A percentile compares a stretch with the other conserved stretches of the same genome.
phyloP scores from a whole-genome alignment of 2,888 invertebrate genomes.

The Stenodera caucasica region DNA sequence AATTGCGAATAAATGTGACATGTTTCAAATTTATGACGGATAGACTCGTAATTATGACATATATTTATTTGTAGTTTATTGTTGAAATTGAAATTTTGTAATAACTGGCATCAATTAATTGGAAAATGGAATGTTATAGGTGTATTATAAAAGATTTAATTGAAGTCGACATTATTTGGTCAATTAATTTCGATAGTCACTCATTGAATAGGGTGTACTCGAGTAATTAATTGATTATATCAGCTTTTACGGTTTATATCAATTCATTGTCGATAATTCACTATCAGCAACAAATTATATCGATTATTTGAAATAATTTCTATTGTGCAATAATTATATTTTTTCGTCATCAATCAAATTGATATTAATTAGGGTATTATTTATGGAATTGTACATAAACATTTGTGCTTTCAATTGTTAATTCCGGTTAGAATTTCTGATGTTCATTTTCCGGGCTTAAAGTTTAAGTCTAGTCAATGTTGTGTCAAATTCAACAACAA shows the following conservation, averaged over 20 bases:
- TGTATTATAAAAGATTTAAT: slow-evolving; percentile 1
- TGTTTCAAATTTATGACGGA: slow-evolving; percentile 19
- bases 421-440: background rate
- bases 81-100: background rate
- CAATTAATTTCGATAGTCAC: slow-evolving; percentile 5
- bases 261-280: background rate
- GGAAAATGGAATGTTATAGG: slow-evolving; percentile 4
- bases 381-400: background rate
- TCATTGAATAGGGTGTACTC: background rate
- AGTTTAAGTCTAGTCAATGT: slow-evolving; percentile 25
- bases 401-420: background rate
- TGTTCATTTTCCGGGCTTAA: slow-evolving; percentile 15
- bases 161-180: slow-evolving; percentile 5
- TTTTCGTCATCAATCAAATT: background rate
- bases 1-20: slow-evolving; percentile 27
- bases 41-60: slow-evolving; percentile 22
- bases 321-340: background rate
- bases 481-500: slow-evolving; percentile 22
- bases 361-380: background rate
- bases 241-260: background rate
- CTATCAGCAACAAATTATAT: background rate
- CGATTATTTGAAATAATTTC: background rate
- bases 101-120: background rate
- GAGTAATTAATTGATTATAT: slow-evolving; percentile 3
- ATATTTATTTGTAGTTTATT: background rate